A percentile compares a stretch with the other conserved stretches of the same genome.
Evolutionary conservation across 2,888 invertebrate genomes (phyloP).

Genomic region (Drosophila gaucha): DNA sequence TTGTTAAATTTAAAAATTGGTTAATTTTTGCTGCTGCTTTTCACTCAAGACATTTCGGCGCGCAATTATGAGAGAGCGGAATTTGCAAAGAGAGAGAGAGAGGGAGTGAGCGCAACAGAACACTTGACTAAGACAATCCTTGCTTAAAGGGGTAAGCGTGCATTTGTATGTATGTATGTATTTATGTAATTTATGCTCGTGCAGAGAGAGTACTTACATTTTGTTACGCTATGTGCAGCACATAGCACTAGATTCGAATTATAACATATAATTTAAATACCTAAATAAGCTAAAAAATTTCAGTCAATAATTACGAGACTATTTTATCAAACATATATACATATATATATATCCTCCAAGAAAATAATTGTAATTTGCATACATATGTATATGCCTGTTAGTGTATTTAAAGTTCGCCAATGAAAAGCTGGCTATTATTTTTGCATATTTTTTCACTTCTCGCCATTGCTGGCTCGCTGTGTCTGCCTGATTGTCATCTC

Average conservation of each 20-base stretch:
- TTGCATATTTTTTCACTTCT: constrained; percentile 37
- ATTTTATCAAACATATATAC: too few species aligned
- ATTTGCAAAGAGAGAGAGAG: not conserved
- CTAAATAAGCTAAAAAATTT: too few species aligned
- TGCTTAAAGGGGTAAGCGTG: not conserved
- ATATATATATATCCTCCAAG: too few species aligned
- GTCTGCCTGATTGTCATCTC: constrained; percentile 73
- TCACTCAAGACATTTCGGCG: too few species aligned
- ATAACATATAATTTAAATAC: too few species aligned
- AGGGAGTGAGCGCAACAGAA: too few species aligned
- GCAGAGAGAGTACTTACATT: not conserved
- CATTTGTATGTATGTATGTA: not conserved
- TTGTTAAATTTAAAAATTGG: not conserved
- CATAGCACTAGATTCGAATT: too few species aligned
- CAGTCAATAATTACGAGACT: too few species aligned
- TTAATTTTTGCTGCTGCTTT: not conserved
- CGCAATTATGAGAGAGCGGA: not conserved
- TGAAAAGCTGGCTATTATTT: not conserved
- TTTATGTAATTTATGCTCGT: not conserved
- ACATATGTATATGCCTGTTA: not conserved
- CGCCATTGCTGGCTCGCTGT: constrained; percentile 28
- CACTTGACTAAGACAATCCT: too few species aligned
- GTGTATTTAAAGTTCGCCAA: constrained; percentile 2
- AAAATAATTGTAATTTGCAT: too few species aligned
- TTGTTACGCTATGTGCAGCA: not conserved